phyloP scores from a whole-genome alignment of 2,797 vertebrate species.

The Apodemus agrarius region DNA sequence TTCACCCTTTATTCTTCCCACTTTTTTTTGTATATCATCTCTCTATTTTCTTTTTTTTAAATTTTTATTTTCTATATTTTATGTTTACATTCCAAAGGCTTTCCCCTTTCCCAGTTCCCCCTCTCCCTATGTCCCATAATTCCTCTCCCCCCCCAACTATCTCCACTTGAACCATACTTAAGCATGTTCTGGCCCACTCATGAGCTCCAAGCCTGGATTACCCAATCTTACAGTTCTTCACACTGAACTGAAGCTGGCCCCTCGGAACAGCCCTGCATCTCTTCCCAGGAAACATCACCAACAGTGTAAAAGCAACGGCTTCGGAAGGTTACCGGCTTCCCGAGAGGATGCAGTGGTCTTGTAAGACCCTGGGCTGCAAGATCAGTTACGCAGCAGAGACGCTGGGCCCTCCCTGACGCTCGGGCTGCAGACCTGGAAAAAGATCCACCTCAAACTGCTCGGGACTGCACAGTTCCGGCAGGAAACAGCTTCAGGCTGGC shows the following conservation, averaged over 20 bases:
- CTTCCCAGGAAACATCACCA: constrained; percentile 15
- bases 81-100: no score
- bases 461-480: background rate
- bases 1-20: no score
- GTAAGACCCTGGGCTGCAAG: background rate
- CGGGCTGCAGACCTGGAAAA: background rate
- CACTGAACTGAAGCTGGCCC: background rate
- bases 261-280: background rate
- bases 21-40: no score
- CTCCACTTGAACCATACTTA: background rate
- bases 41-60: no score
- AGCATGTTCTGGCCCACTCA: background rate
- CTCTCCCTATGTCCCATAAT: no score
- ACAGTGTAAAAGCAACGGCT: constrained; percentile 24
- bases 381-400: background rate
- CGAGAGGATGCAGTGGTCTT: background rate
- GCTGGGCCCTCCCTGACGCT: background rate
- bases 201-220: background rate
- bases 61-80: no score
- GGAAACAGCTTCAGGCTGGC: background rate
- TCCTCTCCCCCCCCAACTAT: no score
- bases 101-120: no score
- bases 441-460: no score
- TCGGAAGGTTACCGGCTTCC: background rate
- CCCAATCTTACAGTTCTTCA: background rate